Conservation (phyloP, 2,113 vertebrate species). For the Megalops atlanticus region DNA sequence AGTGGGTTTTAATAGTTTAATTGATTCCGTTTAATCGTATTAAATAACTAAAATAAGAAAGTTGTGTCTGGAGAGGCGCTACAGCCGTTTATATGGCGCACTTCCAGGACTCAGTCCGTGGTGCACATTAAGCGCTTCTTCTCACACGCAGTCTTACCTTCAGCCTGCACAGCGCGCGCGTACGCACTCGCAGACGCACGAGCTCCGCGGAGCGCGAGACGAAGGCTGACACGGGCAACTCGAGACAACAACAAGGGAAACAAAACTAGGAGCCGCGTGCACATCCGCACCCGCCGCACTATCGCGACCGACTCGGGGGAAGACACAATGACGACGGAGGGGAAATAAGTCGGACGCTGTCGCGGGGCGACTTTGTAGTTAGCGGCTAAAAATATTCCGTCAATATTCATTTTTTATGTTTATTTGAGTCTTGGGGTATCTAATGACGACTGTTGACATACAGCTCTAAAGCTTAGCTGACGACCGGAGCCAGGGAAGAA, state of each 20-base stretch:
- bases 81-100: neutral
- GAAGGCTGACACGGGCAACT: neutral
- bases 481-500: conserved; percentile 9
- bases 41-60: neutral
- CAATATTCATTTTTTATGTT: neutral
- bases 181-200: neutral
- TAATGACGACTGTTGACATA: conserved; percentile 16
- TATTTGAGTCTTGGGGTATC: conserved; percentile 16
- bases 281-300: neutral
- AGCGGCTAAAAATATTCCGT: neutral
- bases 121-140: neutral
- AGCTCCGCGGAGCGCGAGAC: neutral
- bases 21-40: no score
- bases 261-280: neutral
- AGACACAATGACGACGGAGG: neutral
- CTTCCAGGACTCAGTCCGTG: neutral
- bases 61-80: neutral
- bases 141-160: neutral
- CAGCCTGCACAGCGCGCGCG: neutral
- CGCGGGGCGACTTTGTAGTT: neutral
- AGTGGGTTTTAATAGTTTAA: neutral
- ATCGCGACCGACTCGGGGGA: neutral
- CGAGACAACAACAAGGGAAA: conserved; percentile 15
- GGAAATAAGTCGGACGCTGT: conserved; percentile 12
- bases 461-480: conserved; percentile 18